Conservation (phyloP, 1,140 invertebrate genomes). For the Homarus americanus region DNA sequence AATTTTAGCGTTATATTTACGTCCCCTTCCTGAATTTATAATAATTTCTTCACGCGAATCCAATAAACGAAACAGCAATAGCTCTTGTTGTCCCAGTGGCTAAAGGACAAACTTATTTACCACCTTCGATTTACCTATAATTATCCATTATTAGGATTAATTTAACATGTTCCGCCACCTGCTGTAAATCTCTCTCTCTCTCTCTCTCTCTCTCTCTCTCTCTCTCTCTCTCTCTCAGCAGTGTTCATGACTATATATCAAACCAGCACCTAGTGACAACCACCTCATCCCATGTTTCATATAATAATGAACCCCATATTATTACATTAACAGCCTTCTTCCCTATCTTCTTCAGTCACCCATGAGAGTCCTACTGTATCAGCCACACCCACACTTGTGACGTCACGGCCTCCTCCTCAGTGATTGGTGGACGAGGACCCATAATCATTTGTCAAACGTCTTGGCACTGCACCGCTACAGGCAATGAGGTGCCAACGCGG, state of each 20-base stretch:
- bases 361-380: not conserved
- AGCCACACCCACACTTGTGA: slow-evolving; percentile 62
- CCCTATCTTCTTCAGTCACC: slow-evolving; percentile 44
- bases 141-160: slow-evolving; percentile 52
- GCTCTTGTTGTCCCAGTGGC: not conserved
- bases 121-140: slow-evolving; percentile 62
- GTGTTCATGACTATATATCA: no score
- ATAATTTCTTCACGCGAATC: no score
- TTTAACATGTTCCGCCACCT: not conserved
- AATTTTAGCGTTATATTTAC: no score
- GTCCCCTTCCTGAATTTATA: no score
- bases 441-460: slow-evolving; percentile 71
- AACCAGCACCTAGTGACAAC: not conserved
- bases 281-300: not conserved
- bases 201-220: not conserved
- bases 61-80: not conserved
- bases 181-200: slow-evolving; percentile 42
- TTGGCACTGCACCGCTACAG: slow-evolving; percentile 36
- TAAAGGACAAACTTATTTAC: slow-evolving; percentile 30
- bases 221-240: not conserved
- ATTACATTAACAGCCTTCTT: slow-evolving; percentile 15
- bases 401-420: slow-evolving; percentile 47
- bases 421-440: slow-evolving; percentile 64
- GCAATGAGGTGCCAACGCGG: slow-evolving; percentile 48
- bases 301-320: slow-evolving; percentile 42